phyloP scores from a whole-genome alignment of 1,140 invertebrate genomes.

The Aphelinus certus region DNA sequence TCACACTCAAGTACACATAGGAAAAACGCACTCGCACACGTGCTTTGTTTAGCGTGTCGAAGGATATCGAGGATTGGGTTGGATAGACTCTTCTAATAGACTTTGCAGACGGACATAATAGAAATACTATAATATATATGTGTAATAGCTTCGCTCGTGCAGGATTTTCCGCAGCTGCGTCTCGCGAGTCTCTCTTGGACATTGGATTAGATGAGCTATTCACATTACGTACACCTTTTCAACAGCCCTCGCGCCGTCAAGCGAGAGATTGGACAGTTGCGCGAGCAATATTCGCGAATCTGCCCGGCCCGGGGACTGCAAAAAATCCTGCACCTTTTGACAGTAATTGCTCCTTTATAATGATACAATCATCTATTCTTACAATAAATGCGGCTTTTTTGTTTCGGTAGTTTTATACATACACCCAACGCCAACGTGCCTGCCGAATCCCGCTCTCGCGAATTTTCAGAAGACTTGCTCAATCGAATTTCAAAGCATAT shows the following conservation, averaged over 20 bases:
- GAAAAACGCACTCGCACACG: slow-evolving; percentile 8
- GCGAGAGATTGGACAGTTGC: no score
- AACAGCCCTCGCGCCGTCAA: no score
- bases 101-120: slow-evolving; percentile 66
- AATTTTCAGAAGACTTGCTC: slow-evolving; percentile 13
- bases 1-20: slow-evolving; percentile 25
- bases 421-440: no score
- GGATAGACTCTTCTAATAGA: slow-evolving; percentile 66
- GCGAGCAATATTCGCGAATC: background rate
- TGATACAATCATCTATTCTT: slow-evolving; percentile 48
- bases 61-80: slow-evolving; percentile 34
- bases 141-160: slow-evolving; percentile 49
- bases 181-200: no score
- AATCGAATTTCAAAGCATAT: no score
- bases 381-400: slow-evolving; percentile 19
- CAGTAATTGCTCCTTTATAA: slow-evolving; percentile 45
- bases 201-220: no score
- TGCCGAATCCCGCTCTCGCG: background rate
- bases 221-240: no score
- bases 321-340: slow-evolving; percentile 32
- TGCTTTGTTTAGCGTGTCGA: slow-evolving; percentile 10
- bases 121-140: slow-evolving; percentile 60
- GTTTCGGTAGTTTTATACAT: no score
- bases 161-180: slow-evolving; percentile 35
- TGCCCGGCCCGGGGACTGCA: background rate